These are phyloP conservation scores for Phylloscopus whistleri DNA, from an alignment of 2,113 vertebrate genomes.

Conservation along the genomic window DNA sequence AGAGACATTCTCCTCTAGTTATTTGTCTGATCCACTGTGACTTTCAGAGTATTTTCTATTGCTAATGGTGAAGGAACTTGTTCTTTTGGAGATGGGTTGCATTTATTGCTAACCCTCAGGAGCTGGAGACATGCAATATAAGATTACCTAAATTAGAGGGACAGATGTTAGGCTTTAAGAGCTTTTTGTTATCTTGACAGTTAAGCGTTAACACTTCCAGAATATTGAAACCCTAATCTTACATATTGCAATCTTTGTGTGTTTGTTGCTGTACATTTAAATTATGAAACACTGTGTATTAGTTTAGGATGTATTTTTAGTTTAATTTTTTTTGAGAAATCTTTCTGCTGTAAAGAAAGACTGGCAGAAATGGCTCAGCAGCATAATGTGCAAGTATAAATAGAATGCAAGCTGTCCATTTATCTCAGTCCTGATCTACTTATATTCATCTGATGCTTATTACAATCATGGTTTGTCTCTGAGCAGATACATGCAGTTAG, in stretches of 20 bases:
- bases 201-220: background rate
- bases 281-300: background rate
- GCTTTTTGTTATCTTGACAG: background rate
- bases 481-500: slow-evolving; percentile 36
- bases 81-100: background rate
- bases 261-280: background rate
- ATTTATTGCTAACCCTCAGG: background rate
- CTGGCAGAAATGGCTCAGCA: background rate
- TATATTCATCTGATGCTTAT: slow-evolving; percentile 41
- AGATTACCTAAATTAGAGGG: slow-evolving; percentile 1
- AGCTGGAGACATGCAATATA: background rate
- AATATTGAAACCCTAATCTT: background rate
- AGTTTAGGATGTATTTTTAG: background rate
- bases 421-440: slow-evolving; percentile 40
- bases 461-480: background rate
- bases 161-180: background rate
- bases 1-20: background rate
- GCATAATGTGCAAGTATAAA: slow-evolving; percentile 44
- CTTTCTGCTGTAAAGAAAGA: background rate
- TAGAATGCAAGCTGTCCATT: slow-evolving; percentile 50
- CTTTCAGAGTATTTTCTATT: background rate
- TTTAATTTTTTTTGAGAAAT: background rate
- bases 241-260: background rate
- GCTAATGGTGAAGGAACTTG: background rate
- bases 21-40: background rate